A percentile compares a stretch with the other conserved stretches of the same genome.
These are phyloP conservation scores for Semnornis frantzii DNA, from an alignment of 2,113 vertebrate species.

Conservation along the genomic window DNA sequence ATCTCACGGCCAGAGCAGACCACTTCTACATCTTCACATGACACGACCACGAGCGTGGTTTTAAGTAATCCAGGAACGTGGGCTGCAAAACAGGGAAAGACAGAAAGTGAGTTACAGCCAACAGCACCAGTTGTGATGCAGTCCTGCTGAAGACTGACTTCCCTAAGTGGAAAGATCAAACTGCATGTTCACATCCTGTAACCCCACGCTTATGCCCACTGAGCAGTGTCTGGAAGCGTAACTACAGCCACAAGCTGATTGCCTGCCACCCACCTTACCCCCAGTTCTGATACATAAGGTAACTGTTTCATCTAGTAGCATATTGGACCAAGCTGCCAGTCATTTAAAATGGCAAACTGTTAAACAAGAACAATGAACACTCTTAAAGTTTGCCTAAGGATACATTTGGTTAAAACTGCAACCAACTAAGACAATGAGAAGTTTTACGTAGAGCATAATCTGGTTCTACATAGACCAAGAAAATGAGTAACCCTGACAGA, in stretches of 20 bases:
- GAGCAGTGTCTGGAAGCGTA: neutral
- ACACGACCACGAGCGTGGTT: conserved; percentile 92
- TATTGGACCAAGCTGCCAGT: neutral
- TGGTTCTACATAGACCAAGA: neutral
- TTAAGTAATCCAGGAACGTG: conserved; percentile 86
- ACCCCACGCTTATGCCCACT: neutral
- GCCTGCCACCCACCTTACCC: neutral
- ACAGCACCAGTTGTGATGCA: neutral
- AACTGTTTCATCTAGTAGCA: neutral
- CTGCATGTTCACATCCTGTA: neutral
- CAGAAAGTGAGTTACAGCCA: neutral
- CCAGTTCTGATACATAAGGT: neutral
- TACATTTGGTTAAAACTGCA: neutral
- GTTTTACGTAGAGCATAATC: neutral
- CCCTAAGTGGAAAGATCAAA: neutral
- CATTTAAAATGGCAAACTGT: neutral
- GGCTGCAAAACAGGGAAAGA: conserved; percentile 74
- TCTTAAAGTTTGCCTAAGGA: neutral
- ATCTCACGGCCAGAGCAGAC: neutral
- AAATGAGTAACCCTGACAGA: neutral
- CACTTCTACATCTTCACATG: conserved; percentile 71
- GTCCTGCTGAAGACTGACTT: neutral
- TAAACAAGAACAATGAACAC: neutral
- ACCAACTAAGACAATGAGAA: neutral
- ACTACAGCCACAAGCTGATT: neutral